phyloP scores from a whole-genome alignment of 37 sponge, comb jelly and placozoan species.

The Cladorhizidae sp. region DNA sequence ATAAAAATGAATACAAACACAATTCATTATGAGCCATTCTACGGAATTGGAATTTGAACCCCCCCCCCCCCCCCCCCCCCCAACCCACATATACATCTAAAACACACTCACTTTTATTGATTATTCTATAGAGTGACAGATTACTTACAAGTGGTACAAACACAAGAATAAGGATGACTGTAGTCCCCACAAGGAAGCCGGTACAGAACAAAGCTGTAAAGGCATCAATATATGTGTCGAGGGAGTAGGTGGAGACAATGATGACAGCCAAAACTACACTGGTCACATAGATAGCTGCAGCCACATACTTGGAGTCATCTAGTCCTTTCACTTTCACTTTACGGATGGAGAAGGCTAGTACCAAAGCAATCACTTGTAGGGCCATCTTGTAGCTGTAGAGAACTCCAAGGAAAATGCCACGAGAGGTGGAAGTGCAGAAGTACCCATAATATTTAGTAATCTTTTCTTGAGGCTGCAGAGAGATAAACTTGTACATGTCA shows the following conservation, averaged over 20 bases:
- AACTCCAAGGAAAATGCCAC: constrained; percentile 34
- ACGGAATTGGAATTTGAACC: background rate
- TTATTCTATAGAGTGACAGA: no score
- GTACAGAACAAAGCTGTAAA: constrained; percentile 21
- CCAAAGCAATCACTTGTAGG: constrained; percentile 42
- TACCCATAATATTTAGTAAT: constrained; percentile 19
- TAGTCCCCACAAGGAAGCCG: constrained; percentile 23
- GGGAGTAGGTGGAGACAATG: constrained; percentile 22
- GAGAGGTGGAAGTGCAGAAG: constrained; percentile 9
- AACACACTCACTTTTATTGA: no score
- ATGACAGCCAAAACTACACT: constrained; percentile 38
- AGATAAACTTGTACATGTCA: no score
- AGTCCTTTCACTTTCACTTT: constrained; percentile 68
- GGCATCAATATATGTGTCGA: constrained; percentile 16
- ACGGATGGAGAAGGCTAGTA: constrained; percentile 54
- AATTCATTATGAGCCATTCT: background rate
- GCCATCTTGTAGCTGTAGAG: constrained; percentile 50
- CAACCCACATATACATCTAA: no score
- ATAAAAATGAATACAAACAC: background rate
- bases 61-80: no score
- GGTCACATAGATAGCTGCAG: constrained; percentile 52
- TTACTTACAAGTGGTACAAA: constrained; percentile 48
- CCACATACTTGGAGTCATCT: constrained; percentile 49
- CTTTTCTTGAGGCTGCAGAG: background rate
- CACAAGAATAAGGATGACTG: constrained; percentile 40